Conservation (phyloP, 2,888 invertebrate species). For the Apotomis capreana region DNA sequence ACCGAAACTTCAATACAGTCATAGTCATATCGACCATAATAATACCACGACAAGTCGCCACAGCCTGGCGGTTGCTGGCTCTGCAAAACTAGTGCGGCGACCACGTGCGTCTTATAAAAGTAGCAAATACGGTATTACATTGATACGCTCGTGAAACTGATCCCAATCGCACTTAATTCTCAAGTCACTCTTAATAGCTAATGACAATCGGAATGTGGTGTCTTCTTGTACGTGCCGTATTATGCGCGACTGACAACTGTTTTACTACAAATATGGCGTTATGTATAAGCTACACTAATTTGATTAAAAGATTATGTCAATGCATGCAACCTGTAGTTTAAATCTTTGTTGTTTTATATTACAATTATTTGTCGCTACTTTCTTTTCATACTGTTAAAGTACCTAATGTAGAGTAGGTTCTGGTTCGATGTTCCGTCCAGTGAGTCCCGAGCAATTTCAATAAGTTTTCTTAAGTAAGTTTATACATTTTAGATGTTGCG, state of each 20-base stretch:
- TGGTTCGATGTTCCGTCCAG: too few relatives aligned
- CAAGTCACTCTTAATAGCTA: background rate
- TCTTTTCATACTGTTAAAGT: too few relatives aligned
- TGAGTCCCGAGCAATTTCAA: too few relatives aligned
- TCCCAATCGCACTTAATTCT: background rate
- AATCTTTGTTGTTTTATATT: background rate
- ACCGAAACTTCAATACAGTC: too few relatives aligned
- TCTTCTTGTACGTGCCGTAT: background rate
- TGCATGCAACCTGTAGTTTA: background rate
- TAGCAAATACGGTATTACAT: background rate
- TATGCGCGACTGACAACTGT: background rate
- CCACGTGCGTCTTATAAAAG: background rate
- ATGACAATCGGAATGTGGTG: too few relatives aligned
- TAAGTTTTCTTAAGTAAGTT: too few relatives aligned
- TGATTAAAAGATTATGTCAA: slow-evolving; percentile 17
- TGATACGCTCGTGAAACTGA: background rate
- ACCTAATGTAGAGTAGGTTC: too few relatives aligned
- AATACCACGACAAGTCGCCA: too few relatives aligned
- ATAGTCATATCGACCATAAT: too few relatives aligned
- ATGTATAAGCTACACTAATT: slow-evolving; percentile 6
- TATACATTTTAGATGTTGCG: too few relatives aligned
- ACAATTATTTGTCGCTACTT: too few relatives aligned
- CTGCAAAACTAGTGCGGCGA: background rate
- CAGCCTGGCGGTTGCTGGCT: too few relatives aligned
- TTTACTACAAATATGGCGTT: background rate